Conservation (phyloP, 2,888 invertebrate species). For the Digitonthophagus gazella region DNA sequence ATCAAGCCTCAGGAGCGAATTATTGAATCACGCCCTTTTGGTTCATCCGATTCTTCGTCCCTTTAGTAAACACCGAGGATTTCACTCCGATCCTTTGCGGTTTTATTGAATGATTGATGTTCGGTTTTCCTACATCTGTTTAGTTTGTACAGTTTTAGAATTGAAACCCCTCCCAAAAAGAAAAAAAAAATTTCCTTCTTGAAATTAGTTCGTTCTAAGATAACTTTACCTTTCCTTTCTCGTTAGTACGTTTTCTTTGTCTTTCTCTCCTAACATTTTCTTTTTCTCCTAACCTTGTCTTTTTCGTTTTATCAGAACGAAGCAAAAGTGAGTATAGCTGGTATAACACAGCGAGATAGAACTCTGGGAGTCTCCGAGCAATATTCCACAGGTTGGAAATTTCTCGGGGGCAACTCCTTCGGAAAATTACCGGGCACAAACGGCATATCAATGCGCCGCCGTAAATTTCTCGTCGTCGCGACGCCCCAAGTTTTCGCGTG, state of each 20-base stretch:
- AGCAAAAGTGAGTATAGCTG: no score
- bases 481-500: not conserved
- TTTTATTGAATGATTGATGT: not conserved
- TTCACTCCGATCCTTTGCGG: not conserved
- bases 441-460: conserved; percentile 14
- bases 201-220: no score
- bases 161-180: no score
- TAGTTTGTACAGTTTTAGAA: no score
- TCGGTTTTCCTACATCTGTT: not conserved
- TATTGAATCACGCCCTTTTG: not conserved
- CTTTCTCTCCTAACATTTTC: no score
- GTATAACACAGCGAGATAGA: no score
- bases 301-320: not conserved
- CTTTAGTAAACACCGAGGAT: not conserved
- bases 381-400: conserved; percentile 12
- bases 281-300: no score
- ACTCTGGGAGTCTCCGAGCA: not conserved
- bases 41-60: not conserved
- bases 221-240: no score
- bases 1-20: not conserved
- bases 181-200: no score
- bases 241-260: no score
- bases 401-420: not conserved
- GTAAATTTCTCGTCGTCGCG: conserved; percentile 5
- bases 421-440: not conserved